Percentiles rank a stretch among this genome's conserved stretches.
Evolutionary conservation across 2,888 invertebrate genomes (phyloP).

Genomic region (Apodemia zela): DNA sequence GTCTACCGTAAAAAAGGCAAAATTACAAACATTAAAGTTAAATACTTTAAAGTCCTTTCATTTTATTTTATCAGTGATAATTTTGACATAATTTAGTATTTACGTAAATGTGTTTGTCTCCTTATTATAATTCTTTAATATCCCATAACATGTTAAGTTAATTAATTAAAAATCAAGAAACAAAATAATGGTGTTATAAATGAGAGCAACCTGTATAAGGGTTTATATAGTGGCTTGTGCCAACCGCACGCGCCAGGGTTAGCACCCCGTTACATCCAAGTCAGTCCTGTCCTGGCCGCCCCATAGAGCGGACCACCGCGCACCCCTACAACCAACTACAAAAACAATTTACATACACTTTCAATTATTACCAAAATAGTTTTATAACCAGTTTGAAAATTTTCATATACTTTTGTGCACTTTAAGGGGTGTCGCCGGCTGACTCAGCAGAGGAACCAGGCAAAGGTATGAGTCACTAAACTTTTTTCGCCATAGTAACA

Average conservation of each 20-base stretch:
- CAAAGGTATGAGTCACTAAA: conserved; percentile 67
- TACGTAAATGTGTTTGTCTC: no score
- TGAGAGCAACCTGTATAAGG: conserved; percentile 51
- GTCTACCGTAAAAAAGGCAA: no score
- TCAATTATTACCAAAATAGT: conserved; percentile 16
- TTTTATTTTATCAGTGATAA: no score
- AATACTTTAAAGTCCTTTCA: no score
- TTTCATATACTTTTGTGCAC: conserved; percentile 38
- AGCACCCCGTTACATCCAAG: conserved; percentile 51
- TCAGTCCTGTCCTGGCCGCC: conserved; percentile 69
- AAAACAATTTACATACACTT: conserved; percentile 28
- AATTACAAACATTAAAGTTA: no score
- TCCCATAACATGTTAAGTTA: no score
- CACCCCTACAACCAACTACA: conserved; percentile 49
- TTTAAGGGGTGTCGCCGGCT: conserved; percentile 63
- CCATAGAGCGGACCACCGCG: conserved; percentile 64
- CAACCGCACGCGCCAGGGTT: conserved; percentile 62
- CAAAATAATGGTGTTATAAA: conserved; percentile 14
- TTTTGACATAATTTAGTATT: no score
- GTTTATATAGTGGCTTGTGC: conserved; percentile 48
- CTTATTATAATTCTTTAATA: no score
- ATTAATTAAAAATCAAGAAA: neutral
- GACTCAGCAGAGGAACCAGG: conserved; percentile 65
- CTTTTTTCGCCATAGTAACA: conserved; percentile 71
- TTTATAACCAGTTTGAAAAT: conserved; percentile 27